Conservation (phyloP, 2,888 invertebrate species). For the Coenonympha arcania region DNA sequence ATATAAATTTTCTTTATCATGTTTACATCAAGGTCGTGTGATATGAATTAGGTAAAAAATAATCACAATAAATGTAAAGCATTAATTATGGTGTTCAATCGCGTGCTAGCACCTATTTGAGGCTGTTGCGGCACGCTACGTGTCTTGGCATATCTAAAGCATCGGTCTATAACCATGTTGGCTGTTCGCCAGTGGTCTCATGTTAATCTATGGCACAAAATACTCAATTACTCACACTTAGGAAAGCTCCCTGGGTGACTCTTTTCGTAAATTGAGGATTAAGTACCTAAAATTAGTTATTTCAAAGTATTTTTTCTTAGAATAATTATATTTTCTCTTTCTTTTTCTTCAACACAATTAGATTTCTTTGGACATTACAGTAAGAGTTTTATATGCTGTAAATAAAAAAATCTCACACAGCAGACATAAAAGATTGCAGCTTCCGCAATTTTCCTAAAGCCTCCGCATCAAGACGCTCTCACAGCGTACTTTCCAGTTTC, state of each 20-base stretch:
- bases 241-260: not conserved
- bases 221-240: not conserved
- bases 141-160: slow-evolving; percentile 53
- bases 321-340: not conserved
- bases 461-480: slow-evolving; percentile 49
- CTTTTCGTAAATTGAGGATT: too few relatives aligned
- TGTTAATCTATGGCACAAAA: not conserved
- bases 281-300: too few relatives aligned
- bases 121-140: slow-evolving; percentile 41
- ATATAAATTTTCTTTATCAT: slow-evolving; percentile 30
- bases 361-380: not conserved
- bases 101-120: slow-evolving; percentile 44
- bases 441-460: slow-evolving; percentile 58
- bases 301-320: not conserved
- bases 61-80: slow-evolving; percentile 10
- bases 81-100: slow-evolving; percentile 32
- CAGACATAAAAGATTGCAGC: slow-evolving; percentile 17
- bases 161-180: slow-evolving; percentile 56
- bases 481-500: slow-evolving; percentile 58
- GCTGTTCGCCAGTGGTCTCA: slow-evolving; percentile 42
- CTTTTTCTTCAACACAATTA: not conserved
- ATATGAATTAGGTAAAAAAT: slow-evolving; percentile 21
- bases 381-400: not conserved
- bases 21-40: slow-evolving; percentile 31
- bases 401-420: slow-evolving; percentile 14